These are phyloP conservation scores for Euwallacea similis DNA, from an alignment of 1,140 invertebrate species.

Conservation along the genomic window DNA sequence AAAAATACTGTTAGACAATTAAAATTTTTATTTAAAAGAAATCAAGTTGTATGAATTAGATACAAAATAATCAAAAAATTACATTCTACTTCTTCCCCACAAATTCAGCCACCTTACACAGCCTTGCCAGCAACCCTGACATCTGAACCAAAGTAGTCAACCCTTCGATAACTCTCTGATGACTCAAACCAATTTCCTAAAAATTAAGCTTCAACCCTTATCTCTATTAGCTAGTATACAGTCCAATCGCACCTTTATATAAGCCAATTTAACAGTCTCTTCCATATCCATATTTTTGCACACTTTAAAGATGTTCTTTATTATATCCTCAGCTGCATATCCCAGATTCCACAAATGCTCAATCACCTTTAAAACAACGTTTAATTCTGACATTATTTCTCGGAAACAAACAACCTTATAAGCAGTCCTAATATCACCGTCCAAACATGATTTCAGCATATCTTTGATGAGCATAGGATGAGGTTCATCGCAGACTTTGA, in stretches of 20 bases:
- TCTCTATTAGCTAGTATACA: too few relatives aligned
- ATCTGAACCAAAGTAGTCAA: constrained; percentile 86
- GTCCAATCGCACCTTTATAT: constrained; percentile 70
- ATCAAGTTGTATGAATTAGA: background rate
- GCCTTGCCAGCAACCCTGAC: constrained; percentile 80
- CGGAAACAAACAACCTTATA: constrained; percentile 65
- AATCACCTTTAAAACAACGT: constrained; percentile 64
- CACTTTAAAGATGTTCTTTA: constrained; percentile 92
- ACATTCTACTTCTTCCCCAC: constrained; percentile 10
- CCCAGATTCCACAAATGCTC: constrained; percentile 88
- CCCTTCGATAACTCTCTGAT: constrained; percentile 89
- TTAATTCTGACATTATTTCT: background rate
- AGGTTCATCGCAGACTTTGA: constrained; percentile 99
- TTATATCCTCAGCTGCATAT: constrained; percentile 95
- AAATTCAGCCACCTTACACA: constrained; percentile 61
- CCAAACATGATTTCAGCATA: constrained; percentile 85
- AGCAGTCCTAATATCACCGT: constrained; percentile 83
- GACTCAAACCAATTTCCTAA: constrained; percentile 89
- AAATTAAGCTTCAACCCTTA: constrained; percentile 28
- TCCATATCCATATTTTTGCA: constrained; percentile 82
- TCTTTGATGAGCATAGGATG: constrained; percentile 92
- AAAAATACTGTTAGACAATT: background rate
- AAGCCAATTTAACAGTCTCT: constrained; percentile 83
- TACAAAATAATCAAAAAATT: background rate
- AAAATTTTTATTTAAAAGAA: background rate